Conservation (phyloP, 2,113 vertebrate genomes). For the Rousettus leschenaultii region DNA sequence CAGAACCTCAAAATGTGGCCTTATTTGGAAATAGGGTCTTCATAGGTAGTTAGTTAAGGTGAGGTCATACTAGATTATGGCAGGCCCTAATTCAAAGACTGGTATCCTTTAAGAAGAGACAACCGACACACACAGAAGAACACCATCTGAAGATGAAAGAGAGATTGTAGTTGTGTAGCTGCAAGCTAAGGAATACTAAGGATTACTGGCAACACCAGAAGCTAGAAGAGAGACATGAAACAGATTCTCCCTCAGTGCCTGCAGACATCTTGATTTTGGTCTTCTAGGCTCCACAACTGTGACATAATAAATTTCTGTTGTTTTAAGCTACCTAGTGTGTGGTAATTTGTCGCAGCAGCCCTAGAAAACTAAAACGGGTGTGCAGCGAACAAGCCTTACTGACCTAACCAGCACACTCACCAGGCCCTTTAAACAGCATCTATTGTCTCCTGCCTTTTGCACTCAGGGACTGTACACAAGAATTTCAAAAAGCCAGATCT, state of each 20-base stretch:
- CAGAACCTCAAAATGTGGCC: neutral
- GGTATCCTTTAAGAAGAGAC: neutral
- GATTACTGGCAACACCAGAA: neutral
- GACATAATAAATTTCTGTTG: neutral
- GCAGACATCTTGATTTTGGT: neutral
- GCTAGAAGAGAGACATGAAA: neutral
- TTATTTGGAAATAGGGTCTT: neutral
- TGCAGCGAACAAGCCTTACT: neutral
- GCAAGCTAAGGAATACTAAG: neutral
- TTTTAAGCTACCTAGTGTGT: neutral
- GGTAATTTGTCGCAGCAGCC: neutral
- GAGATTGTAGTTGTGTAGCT: neutral
- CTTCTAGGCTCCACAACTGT: neutral
- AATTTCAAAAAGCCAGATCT: neutral
- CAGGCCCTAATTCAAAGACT: neutral
- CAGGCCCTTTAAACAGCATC: neutral
- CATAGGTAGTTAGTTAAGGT: neutral
- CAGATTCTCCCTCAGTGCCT: neutral
- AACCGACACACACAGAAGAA: neutral
- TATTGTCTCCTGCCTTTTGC: neutral
- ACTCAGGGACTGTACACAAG: neutral
- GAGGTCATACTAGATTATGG: neutral
- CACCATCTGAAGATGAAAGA: neutral
- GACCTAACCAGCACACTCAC: neutral
- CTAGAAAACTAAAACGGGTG: neutral